Percentiles rank a stretch among this genome's conserved stretches.
phyloP scores from a whole-genome alignment of 2,797 vertebrate species.

The Mareca strepera region DNA sequence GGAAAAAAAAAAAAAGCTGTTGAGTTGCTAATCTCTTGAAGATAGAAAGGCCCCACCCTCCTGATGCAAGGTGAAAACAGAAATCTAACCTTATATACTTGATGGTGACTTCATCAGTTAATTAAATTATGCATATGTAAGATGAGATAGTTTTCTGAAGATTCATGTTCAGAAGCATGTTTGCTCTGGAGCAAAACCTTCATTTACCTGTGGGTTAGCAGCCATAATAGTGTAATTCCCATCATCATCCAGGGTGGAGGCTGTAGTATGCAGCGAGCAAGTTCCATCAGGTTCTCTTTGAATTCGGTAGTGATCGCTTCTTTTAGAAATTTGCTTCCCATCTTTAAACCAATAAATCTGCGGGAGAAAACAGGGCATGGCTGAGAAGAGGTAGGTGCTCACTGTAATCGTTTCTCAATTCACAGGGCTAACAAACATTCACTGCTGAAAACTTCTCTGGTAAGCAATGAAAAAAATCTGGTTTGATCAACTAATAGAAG shows the following conservation, averaged over 20 bases:
- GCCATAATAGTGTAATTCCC: conserved; percentile 98
- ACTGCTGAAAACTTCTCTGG: background rate
- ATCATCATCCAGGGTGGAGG: conserved; percentile 94
- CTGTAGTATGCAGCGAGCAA: conserved; percentile 88
- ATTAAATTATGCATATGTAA: conserved; percentile 33
- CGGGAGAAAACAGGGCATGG: background rate
- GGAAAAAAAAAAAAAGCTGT: conserved; percentile 36
- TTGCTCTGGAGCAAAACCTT: conserved; percentile 36
- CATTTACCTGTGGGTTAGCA: conserved; percentile 90
- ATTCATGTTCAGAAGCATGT: background rate
- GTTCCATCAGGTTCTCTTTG: conserved; percentile 91
- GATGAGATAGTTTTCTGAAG: conserved; percentile 32
- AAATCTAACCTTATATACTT: conserved; percentile 28
- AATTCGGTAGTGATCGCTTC: conserved; percentile 94
- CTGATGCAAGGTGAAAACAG: conserved; percentile 59
- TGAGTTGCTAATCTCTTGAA: conserved; percentile 47
- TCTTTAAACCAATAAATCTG: conserved; percentile 99
- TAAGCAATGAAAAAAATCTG: background rate
- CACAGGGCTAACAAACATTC: background rate
- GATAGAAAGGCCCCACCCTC: conserved; percentile 52
- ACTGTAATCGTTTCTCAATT: background rate
- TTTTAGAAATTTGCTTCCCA: conserved; percentile 97
- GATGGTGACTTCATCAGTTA: conserved; percentile 40
- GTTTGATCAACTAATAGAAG: background rate
- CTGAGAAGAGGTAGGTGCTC: background rate